phyloP scores from a whole-genome alignment of 2,113 vertebrate species.

The Gadus macrocephalus region DNA sequence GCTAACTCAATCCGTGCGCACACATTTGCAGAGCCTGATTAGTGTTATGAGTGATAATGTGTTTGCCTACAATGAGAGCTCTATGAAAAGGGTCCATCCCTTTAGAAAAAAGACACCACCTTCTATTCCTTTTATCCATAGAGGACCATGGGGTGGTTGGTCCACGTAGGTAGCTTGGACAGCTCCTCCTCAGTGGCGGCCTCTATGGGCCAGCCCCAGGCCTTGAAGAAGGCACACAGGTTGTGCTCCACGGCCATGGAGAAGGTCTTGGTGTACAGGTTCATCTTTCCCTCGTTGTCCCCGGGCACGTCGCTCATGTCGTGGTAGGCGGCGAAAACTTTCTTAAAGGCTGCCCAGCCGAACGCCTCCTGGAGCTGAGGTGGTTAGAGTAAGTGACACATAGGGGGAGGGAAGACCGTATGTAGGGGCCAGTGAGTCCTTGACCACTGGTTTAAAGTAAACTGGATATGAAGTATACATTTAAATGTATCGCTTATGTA shows the following conservation, averaged over 20 bases:
- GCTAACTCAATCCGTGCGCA: no score
- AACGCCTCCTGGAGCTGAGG: conserved; percentile 76
- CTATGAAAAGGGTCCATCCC: no score
- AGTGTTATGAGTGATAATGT: no score
- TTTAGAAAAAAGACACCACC: no score
- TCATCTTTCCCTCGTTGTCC: conserved; percentile 73
- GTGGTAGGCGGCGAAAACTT: conserved; percentile 74
- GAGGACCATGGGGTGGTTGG: conserved; percentile 68
- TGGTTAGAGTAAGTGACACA: not conserved
- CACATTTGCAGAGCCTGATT: no score
- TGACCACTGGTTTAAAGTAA: no score
- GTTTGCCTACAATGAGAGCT: no score
- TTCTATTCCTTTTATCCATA: no score
- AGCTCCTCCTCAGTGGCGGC: conserved; percentile 55
- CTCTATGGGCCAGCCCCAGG: conserved; percentile 79
- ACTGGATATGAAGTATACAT: no score
- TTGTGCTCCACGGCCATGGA: conserved; percentile 69
- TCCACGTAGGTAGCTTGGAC: conserved; percentile 67
- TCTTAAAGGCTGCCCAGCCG: conserved; percentile 75
- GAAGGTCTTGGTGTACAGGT: conserved; percentile 75
- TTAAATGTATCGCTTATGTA: no score
- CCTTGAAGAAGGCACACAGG: conserved; percentile 72
- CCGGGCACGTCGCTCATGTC: conserved; percentile 49
- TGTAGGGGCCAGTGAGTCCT: no score
- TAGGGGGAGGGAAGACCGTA: no score